These are phyloP conservation scores for Callospermophilus lateralis DNA, from an alignment of 2,113 vertebrate species.

Conservation along the genomic window DNA sequence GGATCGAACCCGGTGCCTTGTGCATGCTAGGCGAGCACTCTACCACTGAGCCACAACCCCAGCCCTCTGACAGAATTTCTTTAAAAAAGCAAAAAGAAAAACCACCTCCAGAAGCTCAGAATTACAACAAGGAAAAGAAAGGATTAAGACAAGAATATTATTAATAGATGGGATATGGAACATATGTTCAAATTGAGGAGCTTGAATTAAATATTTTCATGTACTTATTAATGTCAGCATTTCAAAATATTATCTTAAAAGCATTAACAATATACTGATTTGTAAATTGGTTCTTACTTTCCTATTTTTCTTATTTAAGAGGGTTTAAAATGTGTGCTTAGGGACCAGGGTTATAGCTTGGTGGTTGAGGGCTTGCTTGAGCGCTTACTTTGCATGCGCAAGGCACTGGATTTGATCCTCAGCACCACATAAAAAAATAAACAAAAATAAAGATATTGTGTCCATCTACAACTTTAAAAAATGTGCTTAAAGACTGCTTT, in stretches of 20 bases:
- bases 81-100: too few species aligned
- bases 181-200: background rate
- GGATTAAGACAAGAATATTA: conserved; percentile 20
- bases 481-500: background rate
- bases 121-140: background rate
- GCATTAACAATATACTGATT: background rate
- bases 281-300: conserved; percentile 16
- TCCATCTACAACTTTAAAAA: background rate
- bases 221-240: background rate
- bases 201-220: background rate
- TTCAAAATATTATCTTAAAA: background rate
- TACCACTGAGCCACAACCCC: too few species aligned
- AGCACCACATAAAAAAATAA: too few species aligned
- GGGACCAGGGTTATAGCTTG: background rate
- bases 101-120: background rate
- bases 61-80: too few species aligned
- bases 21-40: too few species aligned
- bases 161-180: background rate
- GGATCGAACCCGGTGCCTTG: too few species aligned
- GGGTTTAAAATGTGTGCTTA: background rate
- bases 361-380: too few species aligned
- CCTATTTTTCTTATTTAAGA: conserved; percentile 50
- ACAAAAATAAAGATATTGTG: too few species aligned
- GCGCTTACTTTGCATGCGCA: too few species aligned
- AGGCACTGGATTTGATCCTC: too few species aligned